Evolutionary conservation across 2,888 invertebrate species (phyloP), one percentile per base, ranked within the genome.

Genomic region (Eubasilissa splendida): DNA sequence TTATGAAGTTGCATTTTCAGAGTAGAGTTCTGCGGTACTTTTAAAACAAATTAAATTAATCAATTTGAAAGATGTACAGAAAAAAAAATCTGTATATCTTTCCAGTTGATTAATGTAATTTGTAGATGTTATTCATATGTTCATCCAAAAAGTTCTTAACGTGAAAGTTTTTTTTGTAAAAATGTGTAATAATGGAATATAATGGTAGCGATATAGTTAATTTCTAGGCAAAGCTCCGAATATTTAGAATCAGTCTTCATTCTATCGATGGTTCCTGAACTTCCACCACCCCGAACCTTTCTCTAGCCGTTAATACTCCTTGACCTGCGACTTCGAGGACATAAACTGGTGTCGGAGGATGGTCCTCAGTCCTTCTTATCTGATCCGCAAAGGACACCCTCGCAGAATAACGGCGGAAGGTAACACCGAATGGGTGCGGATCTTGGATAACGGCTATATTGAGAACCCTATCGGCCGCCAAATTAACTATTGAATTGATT

Each of bases 241-340:
- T 70, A 70, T 42, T 70, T 50, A 31, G 11, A 33, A 33, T 63
- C 42, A 33, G 31, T 63, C 63, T 63, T 31, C 31, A 63, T 33
- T 11, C 63, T 42, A 70, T 31, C 70, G 66, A 22, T 58, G 75
- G 50, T 68, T 65, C 75, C 53, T 77, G 65, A 73, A 70, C 52
- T 77, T 71, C 77, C 77, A 73, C 59, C 79, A 65, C 79, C 76
- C 56, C 68, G 73, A 68, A 80, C 81, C 83, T 78, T 81, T 80
- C 75, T 82, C 70, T 77, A 68, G 80, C 80, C 83, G 80, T 83
- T 84, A 84, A 84, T 84, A 82, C 77, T 82, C 82, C 82, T 77
- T 76, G 83, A 84, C 83, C 83, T 82, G 73, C 79, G 82, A 81
- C 82, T 70, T 76, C 68, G 53, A 60, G 71, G 74, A 79, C 82